These are phyloP conservation scores for Callipepla squamata DNA, from an alignment of 2,113 vertebrate genomes.

Conservation along the genomic window DNA sequence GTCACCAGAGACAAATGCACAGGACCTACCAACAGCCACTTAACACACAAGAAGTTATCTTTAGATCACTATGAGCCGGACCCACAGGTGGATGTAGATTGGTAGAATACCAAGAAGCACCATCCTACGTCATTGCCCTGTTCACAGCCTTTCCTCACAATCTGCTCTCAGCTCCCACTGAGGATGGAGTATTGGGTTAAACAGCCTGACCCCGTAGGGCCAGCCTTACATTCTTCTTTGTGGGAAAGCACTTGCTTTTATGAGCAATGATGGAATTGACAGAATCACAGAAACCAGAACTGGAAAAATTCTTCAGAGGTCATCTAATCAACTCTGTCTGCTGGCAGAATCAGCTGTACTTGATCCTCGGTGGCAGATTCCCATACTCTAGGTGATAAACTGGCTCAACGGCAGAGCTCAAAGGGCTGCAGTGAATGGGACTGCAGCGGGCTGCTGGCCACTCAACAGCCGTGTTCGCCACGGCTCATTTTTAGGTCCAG, in stretches of 20 bases:
- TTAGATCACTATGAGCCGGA: not conserved
- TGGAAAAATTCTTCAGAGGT: conserved; percentile 44
- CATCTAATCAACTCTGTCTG: conserved; percentile 36
- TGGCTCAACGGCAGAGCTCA: not conserved
- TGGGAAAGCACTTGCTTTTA: not conserved
- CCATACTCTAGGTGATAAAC: not conserved
- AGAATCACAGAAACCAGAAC: conserved; percentile 12
- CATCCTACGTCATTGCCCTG: not conserved
- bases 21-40: not conserved
- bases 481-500: not conserved
- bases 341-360: not conserved
- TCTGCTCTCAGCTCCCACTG: not conserved
- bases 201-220: not conserved
- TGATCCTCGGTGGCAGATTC: conserved; percentile 36
- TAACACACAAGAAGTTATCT: not conserved
- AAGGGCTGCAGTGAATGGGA: not conserved
- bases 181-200: not conserved
- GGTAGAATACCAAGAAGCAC: not conserved
- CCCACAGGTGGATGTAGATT: not conserved
- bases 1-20: not conserved
- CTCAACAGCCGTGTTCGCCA: not conserved
- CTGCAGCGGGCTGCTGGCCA: not conserved
- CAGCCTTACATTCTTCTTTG: not conserved
- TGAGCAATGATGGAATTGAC: not conserved
- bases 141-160: not conserved